Conservation (phyloP, 2,888 invertebrate species). For the Molorchus minor region DNA sequence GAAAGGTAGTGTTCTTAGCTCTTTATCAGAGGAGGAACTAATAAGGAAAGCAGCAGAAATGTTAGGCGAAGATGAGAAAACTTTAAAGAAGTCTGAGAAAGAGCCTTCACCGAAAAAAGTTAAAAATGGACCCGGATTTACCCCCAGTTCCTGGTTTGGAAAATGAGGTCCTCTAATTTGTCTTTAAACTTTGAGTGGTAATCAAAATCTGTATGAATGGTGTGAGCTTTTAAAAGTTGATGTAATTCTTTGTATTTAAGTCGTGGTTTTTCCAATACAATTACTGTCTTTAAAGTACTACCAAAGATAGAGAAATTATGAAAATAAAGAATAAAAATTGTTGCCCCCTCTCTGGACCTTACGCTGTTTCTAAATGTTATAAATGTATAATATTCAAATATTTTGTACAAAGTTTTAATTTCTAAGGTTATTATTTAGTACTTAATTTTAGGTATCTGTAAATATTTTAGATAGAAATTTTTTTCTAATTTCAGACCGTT, state of each 20-base stretch:
- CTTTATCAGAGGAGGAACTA: slow-evolving; percentile 67
- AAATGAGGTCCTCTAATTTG: slow-evolving; percentile 42
- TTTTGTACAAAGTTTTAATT: slow-evolving; percentile 36
- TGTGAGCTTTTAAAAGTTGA: slow-evolving; percentile 28
- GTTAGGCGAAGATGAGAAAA: slow-evolving; percentile 59
- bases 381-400: slow-evolving; percentile 28
- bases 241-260: too few relatives aligned
- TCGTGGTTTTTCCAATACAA: neutral
- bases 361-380: slow-evolving; percentile 29
- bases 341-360: slow-evolving; percentile 8
- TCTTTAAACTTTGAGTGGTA: slow-evolving; percentile 15
- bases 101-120: slow-evolving; percentile 43
- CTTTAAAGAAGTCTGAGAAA: slow-evolving; percentile 25
- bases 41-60: slow-evolving; percentile 69
- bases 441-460: slow-evolving; percentile 26
- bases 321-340: slow-evolving; percentile 6
- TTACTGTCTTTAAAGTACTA: slow-evolving; percentile 13
- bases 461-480: slow-evolving; percentile 27
- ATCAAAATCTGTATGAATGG: slow-evolving; percentile 30
- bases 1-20: slow-evolving; percentile 63
- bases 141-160: slow-evolving; percentile 61
- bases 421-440: slow-evolving; percentile 28
- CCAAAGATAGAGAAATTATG: slow-evolving; percentile 21
- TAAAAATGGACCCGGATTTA: slow-evolving; percentile 53
- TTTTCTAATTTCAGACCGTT: slow-evolving; percentile 20